Evolutionary conservation across 2,797 vertebrate genomes (phyloP).

Genomic region (Pyrocephalus nanus): DNA sequence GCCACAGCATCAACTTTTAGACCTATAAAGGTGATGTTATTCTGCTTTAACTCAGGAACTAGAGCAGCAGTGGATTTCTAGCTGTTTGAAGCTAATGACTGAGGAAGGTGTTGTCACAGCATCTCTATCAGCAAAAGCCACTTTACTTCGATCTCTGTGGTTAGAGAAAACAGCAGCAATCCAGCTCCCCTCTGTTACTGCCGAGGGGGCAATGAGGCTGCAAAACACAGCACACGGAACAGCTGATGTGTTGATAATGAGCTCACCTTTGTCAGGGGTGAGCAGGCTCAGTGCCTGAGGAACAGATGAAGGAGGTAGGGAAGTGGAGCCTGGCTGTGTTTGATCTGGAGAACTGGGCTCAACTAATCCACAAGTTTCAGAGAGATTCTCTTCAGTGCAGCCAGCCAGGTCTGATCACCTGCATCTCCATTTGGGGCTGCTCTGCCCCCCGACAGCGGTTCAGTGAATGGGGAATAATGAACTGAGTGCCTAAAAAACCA

Average conservation of each 20-base stretch:
- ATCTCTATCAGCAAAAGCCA: background rate
- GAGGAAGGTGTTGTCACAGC: background rate
- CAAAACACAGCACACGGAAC: background rate
- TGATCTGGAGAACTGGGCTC: background rate
- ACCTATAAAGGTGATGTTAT: background rate
- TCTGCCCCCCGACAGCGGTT: background rate
- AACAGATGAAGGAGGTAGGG: background rate
- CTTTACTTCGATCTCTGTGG: background rate
- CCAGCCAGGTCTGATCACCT: background rate
- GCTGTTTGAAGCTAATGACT: background rate
- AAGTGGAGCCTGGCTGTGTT: background rate
- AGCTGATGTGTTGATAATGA: background rate
- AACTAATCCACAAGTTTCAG: background rate
- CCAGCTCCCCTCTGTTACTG: background rate
- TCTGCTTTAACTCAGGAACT: background rate
- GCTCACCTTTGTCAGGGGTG: background rate
- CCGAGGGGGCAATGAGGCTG: background rate
- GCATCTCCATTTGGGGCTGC: background rate
- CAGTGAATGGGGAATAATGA: background rate
- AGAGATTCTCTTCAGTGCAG: background rate
- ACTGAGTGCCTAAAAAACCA: background rate
- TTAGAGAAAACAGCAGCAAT: background rate
- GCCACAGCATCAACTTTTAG: background rate
- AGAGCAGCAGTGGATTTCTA: background rate
- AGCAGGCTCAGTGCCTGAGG: background rate